Base-by-base conservation (phyloP, 2,888 invertebrate genomes). In the Lasioglossum zephyrum region DNA sequence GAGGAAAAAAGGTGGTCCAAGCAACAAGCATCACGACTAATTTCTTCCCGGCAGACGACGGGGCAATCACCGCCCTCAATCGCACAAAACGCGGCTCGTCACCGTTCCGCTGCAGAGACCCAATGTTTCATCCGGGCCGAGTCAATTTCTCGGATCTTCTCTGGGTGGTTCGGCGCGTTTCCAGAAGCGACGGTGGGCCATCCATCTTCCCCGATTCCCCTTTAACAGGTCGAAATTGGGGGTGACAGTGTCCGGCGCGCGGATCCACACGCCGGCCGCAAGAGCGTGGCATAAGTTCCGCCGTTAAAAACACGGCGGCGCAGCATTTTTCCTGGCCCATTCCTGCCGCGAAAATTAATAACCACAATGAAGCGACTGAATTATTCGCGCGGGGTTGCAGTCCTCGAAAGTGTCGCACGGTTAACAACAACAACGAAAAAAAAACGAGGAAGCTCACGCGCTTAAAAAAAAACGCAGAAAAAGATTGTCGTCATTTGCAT, bases 321-420 rank as follows among this genome's bases (percentile, higher is more conserved):
- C 49, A 81, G 49, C 77, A 79, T 82, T 88, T 82, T 78, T 76
- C 66, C 73, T 73, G 63, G 81, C 70, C 78, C 77, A 57, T 69
- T 76, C 72, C 44, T 16, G 47, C 16, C 31, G 69, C 77, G 83
- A 82, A 82, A 88, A 89, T 89, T 89, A 89, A 89, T 89, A 89
- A 89, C 89, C 79, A 82, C 90, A 89, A 89, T 89, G 89, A 89
- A 89, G 88, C 81, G 86, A 82, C 87, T 89, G 86, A 89, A 89
- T 89, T 89, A 89, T 89, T 85, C 85, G 82, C 73, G 77, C 47
- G 78, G 49, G 73, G 63, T n/a, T 16, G 60, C 57, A 78, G 74
- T 74, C 70, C 81, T 79, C 79, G 79, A 70, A 77, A 76, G 72
- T 77, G 73, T 57, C 75, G 60, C 73, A 39, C 81, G 81, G 31